Conservation (phyloP, 2,888 invertebrate genomes). For the Stenolophus ochropezus region DNA sequence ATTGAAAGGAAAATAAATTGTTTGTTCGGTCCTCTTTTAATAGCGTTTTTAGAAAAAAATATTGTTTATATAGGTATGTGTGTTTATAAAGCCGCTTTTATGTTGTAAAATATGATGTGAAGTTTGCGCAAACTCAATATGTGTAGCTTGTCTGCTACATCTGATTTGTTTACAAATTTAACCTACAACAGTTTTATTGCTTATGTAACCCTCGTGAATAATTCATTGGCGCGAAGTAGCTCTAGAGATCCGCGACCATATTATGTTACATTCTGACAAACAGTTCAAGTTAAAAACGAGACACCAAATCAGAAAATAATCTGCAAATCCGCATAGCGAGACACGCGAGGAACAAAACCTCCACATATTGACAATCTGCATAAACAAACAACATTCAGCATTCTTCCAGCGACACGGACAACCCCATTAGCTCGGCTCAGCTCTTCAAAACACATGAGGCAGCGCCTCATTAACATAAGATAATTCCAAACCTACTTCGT, state of each 20-base stretch:
- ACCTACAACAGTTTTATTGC: neutral
- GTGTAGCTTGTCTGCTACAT: neutral
- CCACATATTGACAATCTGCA: constrained; percentile 32
- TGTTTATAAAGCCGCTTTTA: too few species aligned
- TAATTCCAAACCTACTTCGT: constrained; percentile 43
- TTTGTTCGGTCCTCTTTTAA: too few species aligned
- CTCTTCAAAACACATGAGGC: constrained; percentile 3
- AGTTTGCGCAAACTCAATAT: neutral
- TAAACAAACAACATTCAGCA: constrained; percentile 24
- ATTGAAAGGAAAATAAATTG: too few species aligned
- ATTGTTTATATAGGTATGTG: too few species aligned
- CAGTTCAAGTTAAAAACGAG: constrained; percentile 5
- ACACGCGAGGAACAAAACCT: neutral
- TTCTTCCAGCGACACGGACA: constrained; percentile 24
- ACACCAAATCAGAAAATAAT: constrained; percentile 26
- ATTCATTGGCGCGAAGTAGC: constrained; percentile 9
- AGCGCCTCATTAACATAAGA: constrained; percentile 53
- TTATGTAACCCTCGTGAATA: constrained; percentile 6
- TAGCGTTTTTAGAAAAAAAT: too few species aligned
- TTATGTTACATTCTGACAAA: constrained; percentile 33
- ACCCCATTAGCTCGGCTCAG: constrained; percentile 24
- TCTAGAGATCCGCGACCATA: neutral
- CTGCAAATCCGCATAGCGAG: constrained; percentile 21
- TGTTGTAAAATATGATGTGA: too few species aligned
- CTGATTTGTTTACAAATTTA: neutral